phyloP scores from a whole-genome alignment of 2,797 vertebrate species.

The Leucoraja ocellata region DNA sequence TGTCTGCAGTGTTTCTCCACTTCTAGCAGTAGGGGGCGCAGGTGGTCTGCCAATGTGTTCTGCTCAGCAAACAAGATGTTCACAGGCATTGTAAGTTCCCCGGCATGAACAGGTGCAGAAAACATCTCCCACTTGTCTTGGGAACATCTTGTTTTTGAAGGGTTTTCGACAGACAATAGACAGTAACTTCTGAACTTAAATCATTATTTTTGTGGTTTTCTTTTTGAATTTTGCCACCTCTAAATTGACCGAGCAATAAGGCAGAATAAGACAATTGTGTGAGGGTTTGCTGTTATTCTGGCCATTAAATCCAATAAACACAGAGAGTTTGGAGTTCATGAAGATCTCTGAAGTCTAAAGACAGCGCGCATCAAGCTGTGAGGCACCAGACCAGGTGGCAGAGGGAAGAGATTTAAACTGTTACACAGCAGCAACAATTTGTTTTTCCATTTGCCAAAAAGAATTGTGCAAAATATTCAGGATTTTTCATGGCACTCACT shows the following conservation, averaged over 20 bases:
- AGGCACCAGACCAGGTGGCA: background rate
- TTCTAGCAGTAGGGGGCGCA: too few species aligned
- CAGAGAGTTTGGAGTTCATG: background rate
- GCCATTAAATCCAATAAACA: background rate
- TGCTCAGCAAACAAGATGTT: too few species aligned
- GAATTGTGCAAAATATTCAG: conserved; percentile 16
- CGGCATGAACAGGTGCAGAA: too few species aligned
- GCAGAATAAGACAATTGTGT: background rate
- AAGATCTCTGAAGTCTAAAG: background rate
- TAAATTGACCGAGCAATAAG: background rate
- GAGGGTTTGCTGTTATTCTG: background rate
- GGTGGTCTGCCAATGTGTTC: too few species aligned
- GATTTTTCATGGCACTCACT: background rate
- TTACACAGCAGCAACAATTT: background rate
- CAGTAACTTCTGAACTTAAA: background rate
- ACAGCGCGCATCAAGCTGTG: background rate
- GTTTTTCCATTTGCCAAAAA: background rate
- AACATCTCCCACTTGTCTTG: too few species aligned
- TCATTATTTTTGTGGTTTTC: background rate
- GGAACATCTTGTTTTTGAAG: too few species aligned
- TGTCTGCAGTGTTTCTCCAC: too few species aligned
- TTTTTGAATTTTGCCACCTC: background rate
- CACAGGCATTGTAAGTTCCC: too few species aligned
- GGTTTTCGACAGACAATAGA: background rate
- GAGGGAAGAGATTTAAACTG: background rate